Conservation (phyloP, 1,140 invertebrate species). For the Drosophila sproati region DNA sequence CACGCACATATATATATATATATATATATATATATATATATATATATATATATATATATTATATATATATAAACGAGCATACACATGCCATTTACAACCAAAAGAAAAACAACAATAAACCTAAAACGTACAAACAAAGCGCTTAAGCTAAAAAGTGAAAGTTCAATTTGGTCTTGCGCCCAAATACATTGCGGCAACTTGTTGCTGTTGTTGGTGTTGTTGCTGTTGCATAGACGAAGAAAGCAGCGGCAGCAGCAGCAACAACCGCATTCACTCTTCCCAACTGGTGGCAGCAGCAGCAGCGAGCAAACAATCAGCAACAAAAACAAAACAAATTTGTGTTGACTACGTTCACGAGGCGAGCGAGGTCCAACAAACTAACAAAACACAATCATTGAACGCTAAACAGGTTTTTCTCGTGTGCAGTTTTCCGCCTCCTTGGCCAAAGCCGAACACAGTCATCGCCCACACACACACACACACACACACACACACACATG, state of each 20-base stretch:
- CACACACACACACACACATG: conserved; percentile 12
- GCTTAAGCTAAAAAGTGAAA: conserved; percentile 74
- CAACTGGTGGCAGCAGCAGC: conserved; percentile 14
- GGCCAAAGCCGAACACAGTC: conserved; percentile 49
- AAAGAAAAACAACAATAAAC: conserved; percentile 48
- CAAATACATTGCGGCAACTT: conserved; percentile 47
- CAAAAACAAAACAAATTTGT: conserved; percentile 56
- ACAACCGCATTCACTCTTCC: conserved; percentile 49
- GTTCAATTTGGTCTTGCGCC: conserved; percentile 67
- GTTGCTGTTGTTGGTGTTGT: neutral
- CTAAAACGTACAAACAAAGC: conserved; percentile 58
- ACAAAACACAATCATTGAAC: conserved; percentile 73
- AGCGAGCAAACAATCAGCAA: conserved; percentile 11
- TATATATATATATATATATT: neutral
- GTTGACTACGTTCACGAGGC: conserved; percentile 13
- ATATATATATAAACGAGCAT: neutral
- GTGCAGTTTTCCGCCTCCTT: conserved; percentile 79
- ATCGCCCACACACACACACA: conserved; percentile 39
- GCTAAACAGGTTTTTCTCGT: conserved; percentile 82
- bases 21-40: neutral
- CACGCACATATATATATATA: neutral
- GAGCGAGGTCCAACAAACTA: conserved; percentile 35
- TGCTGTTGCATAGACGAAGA: conserved; percentile 56
- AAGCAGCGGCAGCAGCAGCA: conserved; percentile 42
- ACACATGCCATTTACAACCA: conserved; percentile 34